Conservation (phyloP, 2,113 vertebrate species). For the Typhlomys cinereus region DNA sequence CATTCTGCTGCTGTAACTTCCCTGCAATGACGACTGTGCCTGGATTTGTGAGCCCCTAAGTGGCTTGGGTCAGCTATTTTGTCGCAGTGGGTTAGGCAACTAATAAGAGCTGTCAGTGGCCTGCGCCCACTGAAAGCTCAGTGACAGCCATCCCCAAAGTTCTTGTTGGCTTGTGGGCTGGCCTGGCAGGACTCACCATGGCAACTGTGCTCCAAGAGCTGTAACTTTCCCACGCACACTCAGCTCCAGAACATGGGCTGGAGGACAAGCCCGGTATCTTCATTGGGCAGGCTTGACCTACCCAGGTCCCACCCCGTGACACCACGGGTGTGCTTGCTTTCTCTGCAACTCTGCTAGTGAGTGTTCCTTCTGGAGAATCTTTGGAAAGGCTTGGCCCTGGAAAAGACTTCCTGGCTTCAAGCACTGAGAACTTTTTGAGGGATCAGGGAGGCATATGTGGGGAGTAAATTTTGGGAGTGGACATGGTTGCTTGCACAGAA, state of each 20-base stretch:
- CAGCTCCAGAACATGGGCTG: not conserved
- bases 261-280: not conserved
- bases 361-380: too few relatives aligned
- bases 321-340: too few relatives aligned
- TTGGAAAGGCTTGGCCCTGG: not conserved
- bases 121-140: not conserved
- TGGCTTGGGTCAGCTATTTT: too few relatives aligned
- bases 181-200: not conserved
- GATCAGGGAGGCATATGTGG: not conserved
- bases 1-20: too few relatives aligned
- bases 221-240: not conserved
- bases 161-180: not conserved
- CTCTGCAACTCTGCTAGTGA: too few relatives aligned
- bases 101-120: too few relatives aligned
- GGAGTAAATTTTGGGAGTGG: not conserved
- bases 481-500: not conserved
- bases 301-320: too few relatives aligned
- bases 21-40: too few relatives aligned
- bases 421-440: not conserved
- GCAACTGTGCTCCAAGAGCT: not conserved
- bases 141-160: not conserved
- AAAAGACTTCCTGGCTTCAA: not conserved
- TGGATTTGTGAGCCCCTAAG: too few relatives aligned
- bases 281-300: not conserved
- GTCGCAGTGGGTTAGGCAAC: too few relatives aligned